Evolutionary conservation across 2,888 invertebrate genomes (phyloP), one percentile per base, ranked within the genome.

Genomic region (Drosophila monieri): DNA sequence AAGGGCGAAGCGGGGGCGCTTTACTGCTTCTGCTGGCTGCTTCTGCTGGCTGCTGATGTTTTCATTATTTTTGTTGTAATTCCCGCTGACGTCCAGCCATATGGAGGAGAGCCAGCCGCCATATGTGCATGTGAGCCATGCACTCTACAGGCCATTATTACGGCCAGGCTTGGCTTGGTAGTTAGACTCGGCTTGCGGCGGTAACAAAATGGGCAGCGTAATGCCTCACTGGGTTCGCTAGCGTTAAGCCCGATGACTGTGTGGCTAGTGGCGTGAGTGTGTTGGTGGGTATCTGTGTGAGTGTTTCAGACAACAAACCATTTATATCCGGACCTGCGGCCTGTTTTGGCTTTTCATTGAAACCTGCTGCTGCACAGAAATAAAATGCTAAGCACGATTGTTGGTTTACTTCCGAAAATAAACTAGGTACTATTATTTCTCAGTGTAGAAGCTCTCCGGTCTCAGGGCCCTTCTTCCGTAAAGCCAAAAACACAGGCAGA

Each of bases 321-420:
- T 81, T 81, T 81, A 80, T 84, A 84, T 84, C 84, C 88, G 88
- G 88, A 85, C 78, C 84, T 83, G 78, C 75, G 86, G 86, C 84
- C 80, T 80, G 86, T 83, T 85, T 84, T 76, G 78, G 77, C 81
- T 85, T 80, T 80, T 85, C 87, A 81, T 88, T 84, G 84, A 85
- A 87, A 88, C 75, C 58, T 64, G 70, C 64, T 65, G 71, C 58
- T 64, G 61, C 73, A 61, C 60, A 30, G 60, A 47, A 41, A 41
- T 30, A 3, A 39, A 47, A 9, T 18, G 15, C 32, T 23, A 44
- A 35, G n/a, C 14, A 27, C 21, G 14, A 1, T 23, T 59, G 32
- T 56, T 6, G 35, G 35, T 6, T 35, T 6, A 14, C 35, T 35
- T 35, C 35, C 35, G 35, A 18, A 18, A 18, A 18, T 18, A n/a